Percentiles rank a stretch among this genome's conserved stretches.
phyloP scores from a whole-genome alignment of 2,113 vertebrate species.

The Trogon melanurus region DNA sequence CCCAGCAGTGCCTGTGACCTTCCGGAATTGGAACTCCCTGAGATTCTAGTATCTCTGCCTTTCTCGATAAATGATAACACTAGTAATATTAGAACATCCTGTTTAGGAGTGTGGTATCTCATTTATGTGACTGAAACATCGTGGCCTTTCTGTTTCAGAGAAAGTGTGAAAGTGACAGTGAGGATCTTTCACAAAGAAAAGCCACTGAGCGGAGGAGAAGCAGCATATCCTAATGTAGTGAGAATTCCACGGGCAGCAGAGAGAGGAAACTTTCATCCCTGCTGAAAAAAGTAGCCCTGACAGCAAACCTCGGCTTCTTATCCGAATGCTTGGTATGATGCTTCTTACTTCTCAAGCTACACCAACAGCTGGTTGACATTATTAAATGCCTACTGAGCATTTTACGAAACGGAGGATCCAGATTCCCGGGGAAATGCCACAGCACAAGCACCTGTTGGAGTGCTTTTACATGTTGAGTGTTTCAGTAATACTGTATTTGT shows the following conservation, averaged over 20 bases:
- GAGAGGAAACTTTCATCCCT: background rate
- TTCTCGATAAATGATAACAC: background rate
- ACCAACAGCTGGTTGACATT: background rate
- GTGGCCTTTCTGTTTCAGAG: slow-evolving; percentile 74
- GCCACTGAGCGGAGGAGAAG: slow-evolving; percentile 80
- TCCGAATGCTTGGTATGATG: background rate
- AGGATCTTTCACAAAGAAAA: slow-evolving; percentile 79
- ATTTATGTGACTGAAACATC: background rate
- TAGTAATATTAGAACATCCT: background rate
- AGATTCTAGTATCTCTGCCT: background rate
- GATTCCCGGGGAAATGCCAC: background rate
- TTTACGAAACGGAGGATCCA: background rate
- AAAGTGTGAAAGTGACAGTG: slow-evolving; percentile 91
- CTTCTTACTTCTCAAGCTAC: background rate
- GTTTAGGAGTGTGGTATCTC: background rate
- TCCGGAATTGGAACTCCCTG: background rate
- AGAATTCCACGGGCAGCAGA: background rate
- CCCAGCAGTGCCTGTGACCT: background rate
- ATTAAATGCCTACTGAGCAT: background rate
- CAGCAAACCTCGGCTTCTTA: background rate
- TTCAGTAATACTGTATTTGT: background rate
- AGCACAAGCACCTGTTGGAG: background rate
- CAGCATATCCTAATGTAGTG: slow-evolving; percentile 81
- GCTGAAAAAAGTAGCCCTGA: background rate
- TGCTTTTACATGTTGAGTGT: background rate